A percentile compares a stretch with the other conserved stretches of the same genome.
Conservation (phyloP, 2,113 vertebrate genomes). For the Rhabdomys dilectus region DNA sequence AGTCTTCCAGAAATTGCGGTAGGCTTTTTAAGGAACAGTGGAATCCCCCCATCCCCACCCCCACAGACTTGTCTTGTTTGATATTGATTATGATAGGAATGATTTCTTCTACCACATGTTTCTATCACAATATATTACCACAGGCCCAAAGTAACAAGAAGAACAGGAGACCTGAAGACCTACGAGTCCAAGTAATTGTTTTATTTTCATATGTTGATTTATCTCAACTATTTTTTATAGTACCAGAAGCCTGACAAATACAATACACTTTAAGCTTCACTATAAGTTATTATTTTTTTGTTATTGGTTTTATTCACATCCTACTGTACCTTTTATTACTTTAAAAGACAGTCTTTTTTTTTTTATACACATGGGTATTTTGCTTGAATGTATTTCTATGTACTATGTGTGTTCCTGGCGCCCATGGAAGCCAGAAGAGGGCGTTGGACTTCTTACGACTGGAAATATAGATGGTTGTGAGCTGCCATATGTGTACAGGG, state of each 20-base stretch:
- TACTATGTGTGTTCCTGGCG: background rate
- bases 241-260: background rate
- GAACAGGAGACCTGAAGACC: background rate
- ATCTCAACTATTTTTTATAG: background rate
- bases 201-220: background rate
- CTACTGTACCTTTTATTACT: background rate
- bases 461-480: background rate
- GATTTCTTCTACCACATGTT: background rate
- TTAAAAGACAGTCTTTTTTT: background rate
- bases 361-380: background rate
- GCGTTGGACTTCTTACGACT: background rate
- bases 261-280: background rate
- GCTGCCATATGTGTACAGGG: background rate
- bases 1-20: background rate
- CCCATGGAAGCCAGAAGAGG: no score
- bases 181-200: background rate
- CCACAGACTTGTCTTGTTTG: background rate
- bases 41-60: fast-evolving
- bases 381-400: background rate
- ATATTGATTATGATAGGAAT: background rate
- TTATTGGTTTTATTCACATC: background rate
- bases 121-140: background rate
- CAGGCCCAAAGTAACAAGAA: background rate
- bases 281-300: background rate
- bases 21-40: background rate